Evolutionary conservation across 1,140 invertebrate genomes (phyloP).

Genomic region (Carposina sasakii): DNA sequence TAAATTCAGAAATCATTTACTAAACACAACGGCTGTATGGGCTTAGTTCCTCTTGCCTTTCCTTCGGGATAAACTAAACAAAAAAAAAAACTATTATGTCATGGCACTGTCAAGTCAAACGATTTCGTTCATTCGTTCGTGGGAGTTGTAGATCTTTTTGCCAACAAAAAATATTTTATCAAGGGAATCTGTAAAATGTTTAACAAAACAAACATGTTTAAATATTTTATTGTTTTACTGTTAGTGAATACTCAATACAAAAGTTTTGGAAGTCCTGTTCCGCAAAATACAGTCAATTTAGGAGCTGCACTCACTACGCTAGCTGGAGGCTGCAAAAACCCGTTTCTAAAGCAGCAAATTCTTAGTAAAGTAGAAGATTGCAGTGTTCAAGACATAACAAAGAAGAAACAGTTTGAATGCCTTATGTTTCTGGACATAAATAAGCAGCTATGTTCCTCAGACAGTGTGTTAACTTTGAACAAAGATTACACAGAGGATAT

Average conservation of each 20-base stretch:
- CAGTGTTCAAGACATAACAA: constrained; percentile 14
- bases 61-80: too few species aligned
- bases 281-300: constrained; percentile 8
- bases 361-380: constrained; percentile 35
- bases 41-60: too few species aligned
- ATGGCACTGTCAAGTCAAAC: too few species aligned
- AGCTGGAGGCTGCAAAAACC: constrained; percentile 38
- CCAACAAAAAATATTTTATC: too few species aligned
- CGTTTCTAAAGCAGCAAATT: constrained; percentile 34
- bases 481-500: constrained; percentile 32
- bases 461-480: constrained; percentile 21
- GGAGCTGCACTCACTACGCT: constrained; percentile 30
- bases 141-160: too few species aligned
- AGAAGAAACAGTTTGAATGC: constrained; percentile 38
- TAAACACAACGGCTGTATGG: too few species aligned
- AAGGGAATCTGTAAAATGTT: too few species aligned
- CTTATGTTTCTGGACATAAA: constrained; percentile 58
- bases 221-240: constrained; percentile 33
- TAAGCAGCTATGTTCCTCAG: constrained; percentile 38
- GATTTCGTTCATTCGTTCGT: too few species aligned
- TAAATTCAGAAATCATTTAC: too few species aligned
- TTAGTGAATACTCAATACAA: constrained; percentile 40
- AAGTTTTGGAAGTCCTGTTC: constrained; percentile 35
- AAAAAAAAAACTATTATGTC: too few species aligned
- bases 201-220: constrained; percentile 33